Base-by-base conservation (phyloP, 2,888 invertebrate genomes). In the Lycaena phlaeas region DNA sequence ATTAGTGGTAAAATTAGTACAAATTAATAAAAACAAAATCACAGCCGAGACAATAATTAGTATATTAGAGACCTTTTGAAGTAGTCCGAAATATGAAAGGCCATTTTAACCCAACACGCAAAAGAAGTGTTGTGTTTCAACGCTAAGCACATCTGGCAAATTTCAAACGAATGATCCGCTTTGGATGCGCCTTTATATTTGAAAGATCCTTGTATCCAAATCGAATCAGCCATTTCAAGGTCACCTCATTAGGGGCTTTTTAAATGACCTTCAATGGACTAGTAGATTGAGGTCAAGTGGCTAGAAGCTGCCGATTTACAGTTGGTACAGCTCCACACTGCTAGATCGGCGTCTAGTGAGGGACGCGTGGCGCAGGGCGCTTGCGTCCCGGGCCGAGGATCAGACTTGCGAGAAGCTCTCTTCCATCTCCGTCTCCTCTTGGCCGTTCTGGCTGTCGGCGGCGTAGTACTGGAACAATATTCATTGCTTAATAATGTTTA, bases 401-500 rank as follows among this genome's bases (percentile, higher is more conserved):
- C 91, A 94, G 72, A 93, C 93, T 78, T 93, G 93, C 50, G 93
- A 92, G 75, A 93, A 92, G 73, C 92, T 93, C 78, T 90, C 90
- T 73, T 92, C 92, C 56, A 92, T 84, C 56, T 90, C 89, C 53
- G 92, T 92, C 64, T 77, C 76, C 50, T 86, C 86, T 57, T 86
- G 87, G 48, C 88, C 88, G 51, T 91, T 89, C 81, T 92, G 92
- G 72, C 88, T 90, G 52, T 91, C 90, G 40, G 92, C 90, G 40
- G 90, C 89, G 85, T 93, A 93, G 72, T 93, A 94, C 91, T 94
- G 89, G 30, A 36, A 36, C 7, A 34, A 37, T 15, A 28, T 10
- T 11, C 15, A 27, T 12, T 25, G 9, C 10, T 4, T n/a, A 17
- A 17, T 38, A 14, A 1, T 37, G 15, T 10, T 25, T 1, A 4